Percentiles rank a stretch among this genome's conserved stretches.
phyloP scores from a whole-genome alignment of 2,888 invertebrate species.

The Lithophane semibrunnea region DNA sequence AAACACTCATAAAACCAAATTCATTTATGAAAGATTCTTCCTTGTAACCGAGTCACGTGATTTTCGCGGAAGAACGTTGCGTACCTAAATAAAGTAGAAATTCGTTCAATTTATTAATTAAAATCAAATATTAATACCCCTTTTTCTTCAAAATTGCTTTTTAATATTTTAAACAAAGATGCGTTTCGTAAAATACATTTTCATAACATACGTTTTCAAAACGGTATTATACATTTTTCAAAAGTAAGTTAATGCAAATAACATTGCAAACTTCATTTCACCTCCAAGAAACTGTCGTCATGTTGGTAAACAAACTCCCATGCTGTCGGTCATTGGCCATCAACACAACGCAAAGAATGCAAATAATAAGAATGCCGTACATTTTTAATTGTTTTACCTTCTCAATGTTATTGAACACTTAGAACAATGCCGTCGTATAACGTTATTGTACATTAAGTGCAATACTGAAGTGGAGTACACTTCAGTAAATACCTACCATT shows the following conservation, averaged over 20 bases:
- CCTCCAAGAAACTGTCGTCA: neutral
- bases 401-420: slow-evolving; percentile 22
- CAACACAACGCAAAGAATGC: slow-evolving; percentile 24
- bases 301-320: slow-evolving; percentile 43
- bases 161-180: neutral
- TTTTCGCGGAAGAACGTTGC: neutral
- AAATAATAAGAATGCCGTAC: slow-evolving; percentile 29
- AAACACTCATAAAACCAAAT: slow-evolving; percentile 5
- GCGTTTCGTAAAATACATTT: neutral
- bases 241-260: neutral
- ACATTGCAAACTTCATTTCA: neutral
- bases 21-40: neutral
- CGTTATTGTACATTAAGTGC: slow-evolving; percentile 5
- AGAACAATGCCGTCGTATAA: slow-evolving; percentile 22
- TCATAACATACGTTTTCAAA: neutral
- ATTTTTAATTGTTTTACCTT: slow-evolving; percentile 33
- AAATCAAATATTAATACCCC: neutral
- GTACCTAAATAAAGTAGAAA: neutral
- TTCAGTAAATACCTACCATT: neutral
- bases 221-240: neutral
- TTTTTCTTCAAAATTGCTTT: neutral
- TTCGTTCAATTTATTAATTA: neutral
- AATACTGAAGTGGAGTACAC: neutral
- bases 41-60: neutral
- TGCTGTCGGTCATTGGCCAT: slow-evolving; percentile 6